Base-by-base conservation (phyloP, 2,797 vertebrate genomes). In the Momotus momota region DNA sequence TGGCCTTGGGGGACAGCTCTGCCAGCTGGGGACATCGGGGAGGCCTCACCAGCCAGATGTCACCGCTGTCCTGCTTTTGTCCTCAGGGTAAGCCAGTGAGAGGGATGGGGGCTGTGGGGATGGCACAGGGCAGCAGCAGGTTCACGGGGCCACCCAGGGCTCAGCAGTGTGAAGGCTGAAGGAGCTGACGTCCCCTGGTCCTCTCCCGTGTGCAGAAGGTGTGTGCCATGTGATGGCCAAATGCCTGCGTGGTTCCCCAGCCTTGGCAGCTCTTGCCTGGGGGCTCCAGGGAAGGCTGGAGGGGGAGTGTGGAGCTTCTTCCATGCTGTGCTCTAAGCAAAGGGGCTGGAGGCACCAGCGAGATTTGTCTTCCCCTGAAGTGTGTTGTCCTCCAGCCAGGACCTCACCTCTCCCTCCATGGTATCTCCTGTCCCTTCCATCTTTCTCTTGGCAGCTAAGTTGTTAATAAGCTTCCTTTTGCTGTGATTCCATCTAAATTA, bases 391-490 rank as follows among this genome's bases (percentile, higher is more conserved):
- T 78, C 10, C 69, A 74, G 75, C 35, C 54, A 49, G 55, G 49
- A 75, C 31, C 25, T 26, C 81, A 51, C 23, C 10, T 71, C 61
- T 81, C 64, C 90, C 74, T 79, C 60, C 52, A 12, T 88, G 55
- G 62, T 89, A 60, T 52, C 54, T 52, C 52, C 69, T 78, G 75
- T 82, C 93, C 95, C 69, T 79, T 93, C 95, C 91, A 52, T 83
- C 90, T 91, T 91, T 71, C 72, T 78, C 88, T 83, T 93, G 94
- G 95, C 95, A 92, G 90, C 64, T 65, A 96, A 97, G 94, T 94
- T 96, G 96, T 96, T 97, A 97, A 97, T 94, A 94, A 96, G 88
- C 94, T 94, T 92, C 75, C 65, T 91, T 94, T 87, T 95, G 93
- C 94, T 94, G 83, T 8, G 95, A 94, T 94, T 91, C 94, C 91